Base-by-base conservation (phyloP, 2,888 invertebrate species). In the Drosophila affinis region DNA sequence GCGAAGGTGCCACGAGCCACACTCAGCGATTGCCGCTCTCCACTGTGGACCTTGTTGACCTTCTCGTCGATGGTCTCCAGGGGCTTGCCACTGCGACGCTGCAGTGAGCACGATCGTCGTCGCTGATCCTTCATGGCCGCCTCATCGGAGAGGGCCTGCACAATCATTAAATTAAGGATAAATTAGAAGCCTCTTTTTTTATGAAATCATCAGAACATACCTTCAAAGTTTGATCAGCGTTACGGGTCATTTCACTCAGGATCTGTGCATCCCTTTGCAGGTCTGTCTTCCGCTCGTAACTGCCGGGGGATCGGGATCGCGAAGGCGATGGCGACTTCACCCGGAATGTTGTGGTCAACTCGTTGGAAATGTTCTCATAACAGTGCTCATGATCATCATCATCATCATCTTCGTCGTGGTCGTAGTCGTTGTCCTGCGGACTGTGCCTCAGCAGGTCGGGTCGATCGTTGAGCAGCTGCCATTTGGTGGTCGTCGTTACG, bases 151-250 rank as follows among this genome's bases (percentile, higher is more conserved):
- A 94, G 93, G 27, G 94, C 93, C 92, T 93, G 87, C 14, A 24
- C 9, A 9, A 17, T 32, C 10, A 6, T 48, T 0, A 1, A 7
- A 7, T 45, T 48, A 18, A 18, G 7, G 7, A 3, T 9, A 9
- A 34, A 47, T n/a, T 27, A 7, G 27, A 27, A 27, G 27, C 7
- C 7, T 1, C 7, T n/a, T 0, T 44, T 4, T 1, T 27, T 7
- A 7, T 1, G 6, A 34, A 21, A 14, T 21, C 2, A 9, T 2
- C 1, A 1, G 27, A 27, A 18, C 39, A 59, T 61, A 92, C 92
- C 89, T 90, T 91, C 77, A 94, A 88, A 75, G 94, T 94, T 90
- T 94, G 93, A 91, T 94, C 94, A 64, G 94, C 94, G 56, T 93
- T 94, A 82, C 93, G 92, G 14, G 94, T 94, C 81, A 94, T 91